Percentiles rank a stretch among this genome's conserved stretches.
Evolutionary conservation across 2,797 vertebrate genomes (phyloP).

Genomic region (Etheostoma nigrum): DNA sequence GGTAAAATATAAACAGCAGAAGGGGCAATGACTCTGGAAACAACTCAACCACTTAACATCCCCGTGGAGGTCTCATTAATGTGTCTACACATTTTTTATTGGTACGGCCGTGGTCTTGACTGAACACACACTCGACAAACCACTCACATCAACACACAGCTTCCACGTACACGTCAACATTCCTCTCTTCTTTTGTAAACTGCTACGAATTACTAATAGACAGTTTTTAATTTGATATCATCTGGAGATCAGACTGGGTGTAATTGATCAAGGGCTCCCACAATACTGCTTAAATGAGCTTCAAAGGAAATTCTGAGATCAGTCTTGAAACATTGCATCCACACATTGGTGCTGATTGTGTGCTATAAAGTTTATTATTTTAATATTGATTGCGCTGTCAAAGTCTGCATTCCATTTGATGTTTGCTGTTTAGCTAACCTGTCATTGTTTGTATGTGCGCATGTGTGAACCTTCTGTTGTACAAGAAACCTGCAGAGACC

Average conservation of each 20-base stretch:
- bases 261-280: constrained; percentile 5
- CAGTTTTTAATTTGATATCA: constrained; percentile 14
- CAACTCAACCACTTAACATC: not conserved
- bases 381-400: not conserved
- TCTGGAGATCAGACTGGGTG: constrained; percentile 33
- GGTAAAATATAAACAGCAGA: not conserved
- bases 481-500: not conserved
- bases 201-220: constrained; percentile 16
- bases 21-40: constrained; percentile 18
- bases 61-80: constrained; percentile 32
- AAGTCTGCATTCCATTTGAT: constrained; percentile 7
- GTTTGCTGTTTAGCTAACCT: not conserved
- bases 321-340: constrained; percentile 11
- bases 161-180: not conserved
- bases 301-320: constrained; percentile 13
- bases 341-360: constrained; percentile 6
- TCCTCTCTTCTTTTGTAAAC: not conserved
- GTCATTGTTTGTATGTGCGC: not conserved
- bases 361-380: not conserved
- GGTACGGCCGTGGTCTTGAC: constrained; percentile 2
- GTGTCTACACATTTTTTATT: constrained; percentile 25
- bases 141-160: not conserved
- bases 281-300: not conserved
- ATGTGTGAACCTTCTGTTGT: constrained; percentile 11
- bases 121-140: not conserved